Evolutionary conservation across 2,113 vertebrate species (phyloP).

Genomic region (Oreochromis niloticus): DNA sequence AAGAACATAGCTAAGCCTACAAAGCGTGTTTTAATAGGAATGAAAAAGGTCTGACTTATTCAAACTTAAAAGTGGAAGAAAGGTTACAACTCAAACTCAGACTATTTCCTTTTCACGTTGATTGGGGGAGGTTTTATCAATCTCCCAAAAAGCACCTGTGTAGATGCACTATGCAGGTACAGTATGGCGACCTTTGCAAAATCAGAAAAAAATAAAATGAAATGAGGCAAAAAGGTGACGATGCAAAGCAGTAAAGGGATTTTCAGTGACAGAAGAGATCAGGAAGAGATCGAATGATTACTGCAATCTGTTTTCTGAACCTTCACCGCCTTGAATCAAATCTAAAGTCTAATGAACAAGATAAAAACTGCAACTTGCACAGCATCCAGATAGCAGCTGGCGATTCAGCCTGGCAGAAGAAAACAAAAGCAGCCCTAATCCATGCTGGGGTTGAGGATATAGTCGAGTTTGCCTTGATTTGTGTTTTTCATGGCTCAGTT

Average conservation of each 20-base stretch:
- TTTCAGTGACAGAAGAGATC: background rate
- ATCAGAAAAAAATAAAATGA: fast-evolving
- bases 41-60: background rate
- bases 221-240: background rate
- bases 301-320: background rate
- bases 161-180: background rate
- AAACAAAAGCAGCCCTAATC: background rate
- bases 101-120: background rate
- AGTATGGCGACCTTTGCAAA: background rate
- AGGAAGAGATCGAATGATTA: background rate
- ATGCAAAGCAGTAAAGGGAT: background rate
- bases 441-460: background rate
- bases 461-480: background rate
- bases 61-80: background rate
- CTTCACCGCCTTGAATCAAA: background rate
- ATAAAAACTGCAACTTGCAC: background rate
- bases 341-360: background rate
- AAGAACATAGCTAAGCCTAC: background rate
- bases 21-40: background rate
- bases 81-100: background rate
- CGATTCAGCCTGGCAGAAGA: background rate
- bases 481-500: constrained; percentile 35
- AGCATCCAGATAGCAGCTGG: constrained; percentile 26
- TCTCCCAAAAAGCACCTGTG: fast-evolving
- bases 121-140: background rate